Conservation (phyloP, 2,888 invertebrate genomes). For the Linnaemya vulpina region DNA sequence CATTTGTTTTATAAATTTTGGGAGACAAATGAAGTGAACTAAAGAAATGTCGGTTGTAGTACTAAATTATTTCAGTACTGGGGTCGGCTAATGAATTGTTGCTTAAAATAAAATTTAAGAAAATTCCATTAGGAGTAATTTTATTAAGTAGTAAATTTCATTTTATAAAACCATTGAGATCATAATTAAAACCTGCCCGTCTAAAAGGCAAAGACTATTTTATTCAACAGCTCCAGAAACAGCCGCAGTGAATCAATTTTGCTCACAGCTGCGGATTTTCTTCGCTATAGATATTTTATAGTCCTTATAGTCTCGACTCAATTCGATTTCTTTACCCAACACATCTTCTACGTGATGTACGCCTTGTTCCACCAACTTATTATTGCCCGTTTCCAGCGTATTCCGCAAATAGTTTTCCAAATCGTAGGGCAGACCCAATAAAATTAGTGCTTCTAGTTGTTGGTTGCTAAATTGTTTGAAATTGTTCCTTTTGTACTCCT, state of each 20-base stretch:
- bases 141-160: no score
- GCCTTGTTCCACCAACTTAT: background rate
- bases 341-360: slow-evolving; percentile 10
- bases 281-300: slow-evolving; percentile 4
- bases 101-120: no score
- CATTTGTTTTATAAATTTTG: no score
- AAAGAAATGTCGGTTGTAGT: no score
- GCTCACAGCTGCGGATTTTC: background rate
- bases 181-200: background rate
- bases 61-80: no score
- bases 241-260: background rate
- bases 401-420: slow-evolving; percentile 24
- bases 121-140: no score
- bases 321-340: slow-evolving; percentile 19
- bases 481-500: background rate
- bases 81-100: no score
- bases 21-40: no score
- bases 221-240: background rate
- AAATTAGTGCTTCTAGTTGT: slow-evolving; percentile 7
- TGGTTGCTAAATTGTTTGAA: slow-evolving; percentile 4
- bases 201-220: background rate
- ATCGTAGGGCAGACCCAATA: slow-evolving; percentile 2
- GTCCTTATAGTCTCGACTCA: slow-evolving; percentile 9
- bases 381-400: slow-evolving; percentile 7
- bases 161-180: no score